These are phyloP conservation scores for Orthosia gothica DNA, from an alignment of 2,888 invertebrate genomes.

Conservation along the genomic window DNA sequence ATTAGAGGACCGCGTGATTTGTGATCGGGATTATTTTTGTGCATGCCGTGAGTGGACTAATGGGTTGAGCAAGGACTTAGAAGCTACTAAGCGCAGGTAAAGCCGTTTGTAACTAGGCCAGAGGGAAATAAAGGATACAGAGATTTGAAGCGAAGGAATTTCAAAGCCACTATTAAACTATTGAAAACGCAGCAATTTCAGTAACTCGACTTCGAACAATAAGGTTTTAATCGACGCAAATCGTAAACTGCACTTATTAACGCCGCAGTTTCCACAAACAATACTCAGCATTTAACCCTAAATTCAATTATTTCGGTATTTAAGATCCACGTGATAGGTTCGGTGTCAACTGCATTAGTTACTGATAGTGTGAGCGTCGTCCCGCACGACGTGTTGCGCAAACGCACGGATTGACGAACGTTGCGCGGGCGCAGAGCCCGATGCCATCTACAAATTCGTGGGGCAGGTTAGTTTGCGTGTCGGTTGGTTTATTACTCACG, in stretches of 20 bases:
- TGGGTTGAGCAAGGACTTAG: constrained; percentile 19
- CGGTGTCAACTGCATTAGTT: constrained; percentile 65
- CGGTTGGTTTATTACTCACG: constrained; percentile 75
- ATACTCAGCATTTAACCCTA: constrained; percentile 27
- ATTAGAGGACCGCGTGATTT: constrained; percentile 57
- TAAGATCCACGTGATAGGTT: constrained; percentile 54
- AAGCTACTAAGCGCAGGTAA: not conserved
- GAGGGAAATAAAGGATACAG: not conserved
- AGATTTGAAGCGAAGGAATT: not conserved
- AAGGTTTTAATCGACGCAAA: not conserved
- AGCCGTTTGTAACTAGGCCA: constrained; percentile 6
- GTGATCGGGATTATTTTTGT: constrained; percentile 55
- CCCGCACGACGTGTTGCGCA: constrained; percentile 78
- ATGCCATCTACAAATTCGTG: constrained; percentile 72
- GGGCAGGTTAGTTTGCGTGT: constrained; percentile 68
- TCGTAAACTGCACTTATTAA: not conserved
- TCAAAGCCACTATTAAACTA: not conserved
- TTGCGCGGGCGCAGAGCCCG: constrained; percentile 66
- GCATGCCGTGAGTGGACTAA: constrained; percentile 32
- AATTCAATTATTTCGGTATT: constrained; percentile 54
- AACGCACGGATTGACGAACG: constrained; percentile 67
- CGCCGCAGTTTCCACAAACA: constrained; percentile 19
- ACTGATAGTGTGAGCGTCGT: constrained; percentile 65
- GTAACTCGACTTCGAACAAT: not conserved
- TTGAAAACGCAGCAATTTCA: not conserved